Base-by-base conservation (phyloP, 1,140 invertebrate genomes). In the Mamestra configurata region DNA sequence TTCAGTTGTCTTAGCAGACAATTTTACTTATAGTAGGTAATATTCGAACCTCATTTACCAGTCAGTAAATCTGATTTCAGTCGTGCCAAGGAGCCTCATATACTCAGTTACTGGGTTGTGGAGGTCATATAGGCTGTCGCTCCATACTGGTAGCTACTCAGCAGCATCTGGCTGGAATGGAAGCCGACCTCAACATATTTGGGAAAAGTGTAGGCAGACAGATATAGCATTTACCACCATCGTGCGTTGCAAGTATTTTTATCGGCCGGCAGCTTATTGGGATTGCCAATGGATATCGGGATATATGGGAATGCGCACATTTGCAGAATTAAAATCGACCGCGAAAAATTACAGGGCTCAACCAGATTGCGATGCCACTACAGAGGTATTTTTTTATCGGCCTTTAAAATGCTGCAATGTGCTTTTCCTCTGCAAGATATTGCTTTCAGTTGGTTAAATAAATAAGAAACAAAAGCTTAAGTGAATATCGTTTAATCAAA, bases 401-500 rank as follows among this genome's bases (percentile, higher is more conserved):
- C 7, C 11, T 22, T 11, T 20, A 66, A 66, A 66, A 64, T 1
- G 6, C 1, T 64, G 18, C 31, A 3, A 20, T 66, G 61, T 66
- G 18, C 18, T 40, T 40, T 15, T 20, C 4, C 18, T 4, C 10
- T 6, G 18, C 8, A 66, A 20, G 35, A n/a, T 57, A 27, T 57
- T 57, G 22, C 22, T 57, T 57, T 22, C 53, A 57, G 10, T 66
- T 40, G 18, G 18, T 22, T 66, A 22, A 66, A 40, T 66, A 66
- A 66, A 66, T 66, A 66, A 57, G 10, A 57, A 61, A 77, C 66
- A 27, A 66, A 35, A 27, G n/a, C 53, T n/a, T 71, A 57, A 79
- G 18, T 70, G 53, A 79, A 70, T 73, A 73, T 79, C 27, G 27
- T 73, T 79, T 61, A 79, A 79, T 79, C 57, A 73, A 51, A 64